Evolutionary conservation across 2,888 invertebrate species (phyloP).

Genomic region (Drosophila stalkeri): DNA sequence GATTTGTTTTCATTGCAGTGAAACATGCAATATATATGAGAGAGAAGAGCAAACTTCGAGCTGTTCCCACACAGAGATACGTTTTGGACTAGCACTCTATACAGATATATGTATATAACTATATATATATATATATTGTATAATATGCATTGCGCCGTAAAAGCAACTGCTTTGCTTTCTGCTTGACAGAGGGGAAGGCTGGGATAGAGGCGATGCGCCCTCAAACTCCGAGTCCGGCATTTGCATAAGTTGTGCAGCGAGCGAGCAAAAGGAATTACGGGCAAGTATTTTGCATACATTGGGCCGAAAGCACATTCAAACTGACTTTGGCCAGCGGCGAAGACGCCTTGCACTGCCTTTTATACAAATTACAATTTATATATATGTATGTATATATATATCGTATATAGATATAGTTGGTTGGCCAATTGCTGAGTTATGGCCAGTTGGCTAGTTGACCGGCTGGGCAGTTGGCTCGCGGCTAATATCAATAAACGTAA

Average conservation of each 20-base stretch:
- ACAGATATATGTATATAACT: conserved; percentile 3
- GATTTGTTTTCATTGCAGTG: conserved; percentile 76
- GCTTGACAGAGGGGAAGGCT: conserved; percentile 29
- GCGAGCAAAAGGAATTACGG: conserved; percentile 52
- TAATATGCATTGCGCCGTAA: conserved; percentile 51
- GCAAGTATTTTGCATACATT: conserved; percentile 67
- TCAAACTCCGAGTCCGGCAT: conserved; percentile 33
- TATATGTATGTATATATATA: neutral
- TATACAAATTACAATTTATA: conserved; percentile 52
- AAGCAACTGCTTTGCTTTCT: conserved; percentile 58
- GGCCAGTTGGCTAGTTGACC: conserved; percentile 12
- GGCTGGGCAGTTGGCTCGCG: conserved; percentile 19
- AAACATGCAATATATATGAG: conserved; percentile 62
- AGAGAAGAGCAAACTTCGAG: conserved; percentile 32
- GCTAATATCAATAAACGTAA: conserved; percentile 54
- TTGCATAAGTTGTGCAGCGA: conserved; percentile 68
- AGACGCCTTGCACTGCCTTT: conserved; percentile 35
- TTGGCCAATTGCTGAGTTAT: conserved; percentile 36
- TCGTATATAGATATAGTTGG: neutral
- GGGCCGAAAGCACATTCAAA: conserved; percentile 31
- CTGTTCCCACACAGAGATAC: conserved; percentile 25
- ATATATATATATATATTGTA: conserved; percentile 32
- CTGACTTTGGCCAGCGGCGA: conserved; percentile 35
- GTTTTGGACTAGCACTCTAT: conserved; percentile 27
- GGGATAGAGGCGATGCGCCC: conserved; percentile 1